Percentiles rank a stretch among this genome's conserved stretches.
Evolutionary conservation across 30 jellyfish, hydroid and myxozoan genomes (phyloP).

Genomic region (Phacellophora camtschatica): DNA sequence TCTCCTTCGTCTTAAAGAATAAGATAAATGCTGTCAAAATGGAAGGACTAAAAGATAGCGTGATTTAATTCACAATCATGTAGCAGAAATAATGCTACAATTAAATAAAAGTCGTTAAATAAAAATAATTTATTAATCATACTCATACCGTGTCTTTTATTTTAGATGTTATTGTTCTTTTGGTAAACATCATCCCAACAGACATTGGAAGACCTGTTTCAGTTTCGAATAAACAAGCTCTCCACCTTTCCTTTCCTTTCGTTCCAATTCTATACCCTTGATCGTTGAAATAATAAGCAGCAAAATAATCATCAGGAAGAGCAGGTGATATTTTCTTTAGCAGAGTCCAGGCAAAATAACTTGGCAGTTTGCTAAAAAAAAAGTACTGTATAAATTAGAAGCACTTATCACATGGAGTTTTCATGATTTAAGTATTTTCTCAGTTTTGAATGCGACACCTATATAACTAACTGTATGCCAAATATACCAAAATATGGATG

Average conservation of each 20-base stretch:
- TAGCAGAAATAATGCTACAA: too few relatives aligned
- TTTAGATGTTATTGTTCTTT: not conserved
- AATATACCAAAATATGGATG: too few relatives aligned
- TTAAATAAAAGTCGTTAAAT: not conserved
- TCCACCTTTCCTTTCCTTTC: slow-evolving; percentile 51
- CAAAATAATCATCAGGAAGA: slow-evolving; percentile 44
- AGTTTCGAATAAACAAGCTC: slow-evolving; percentile 53
- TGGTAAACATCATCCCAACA: slow-evolving; percentile 61
- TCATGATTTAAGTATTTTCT: too few relatives aligned
- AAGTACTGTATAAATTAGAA: not conserved
- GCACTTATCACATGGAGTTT: too few relatives aligned
- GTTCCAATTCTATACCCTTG: not conserved
- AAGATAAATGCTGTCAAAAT: too few relatives aligned
- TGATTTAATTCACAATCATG: too few relatives aligned
- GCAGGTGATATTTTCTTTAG: slow-evolving; percentile 45
- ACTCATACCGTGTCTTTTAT: not conserved
- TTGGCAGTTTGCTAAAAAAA: slow-evolving; percentile 28
- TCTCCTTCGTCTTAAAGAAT: not conserved
- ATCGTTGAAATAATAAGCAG: slow-evolving; percentile 20
- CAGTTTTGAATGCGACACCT: too few relatives aligned
- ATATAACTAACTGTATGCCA: too few relatives aligned
- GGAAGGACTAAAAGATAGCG: too few relatives aligned
- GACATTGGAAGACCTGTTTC: slow-evolving; percentile 34
- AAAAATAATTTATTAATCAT: not conserved
- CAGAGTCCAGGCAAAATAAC: slow-evolving; percentile 28